Percentiles rank a stretch among this genome's conserved stretches.
phyloP scores from a whole-genome alignment of 2,113 vertebrate species.

The Stigmatopora nigra region DNA sequence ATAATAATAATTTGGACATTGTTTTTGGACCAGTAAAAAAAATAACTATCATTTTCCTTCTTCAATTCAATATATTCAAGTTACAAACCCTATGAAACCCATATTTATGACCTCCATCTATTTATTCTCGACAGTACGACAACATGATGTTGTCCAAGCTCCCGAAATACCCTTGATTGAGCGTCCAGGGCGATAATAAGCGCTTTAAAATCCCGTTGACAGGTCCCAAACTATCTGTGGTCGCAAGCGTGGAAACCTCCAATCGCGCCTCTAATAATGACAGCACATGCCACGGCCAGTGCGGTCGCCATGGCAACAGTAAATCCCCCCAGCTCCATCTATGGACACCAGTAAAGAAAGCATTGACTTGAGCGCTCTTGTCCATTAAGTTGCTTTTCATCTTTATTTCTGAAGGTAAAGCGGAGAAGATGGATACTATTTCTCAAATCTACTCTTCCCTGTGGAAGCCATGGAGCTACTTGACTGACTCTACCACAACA shows the following conservation, averaged over 20 bases:
- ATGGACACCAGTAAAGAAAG: conserved; percentile 28
- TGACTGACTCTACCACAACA: conserved; percentile 39
- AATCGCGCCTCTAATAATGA: conserved; percentile 19
- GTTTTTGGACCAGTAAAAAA: too few species aligned
- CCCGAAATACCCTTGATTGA: not conserved
- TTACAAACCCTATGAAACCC: too few species aligned
- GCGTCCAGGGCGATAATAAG: not conserved
- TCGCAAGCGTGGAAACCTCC: conserved; percentile 1
- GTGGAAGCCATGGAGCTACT: conserved; percentile 70
- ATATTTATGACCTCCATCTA: too few species aligned
- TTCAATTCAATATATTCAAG: too few species aligned
- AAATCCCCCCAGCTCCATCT: conserved; percentile 22
- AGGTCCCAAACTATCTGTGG: conserved; percentile 7
- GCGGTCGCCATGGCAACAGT: conserved; percentile 52
- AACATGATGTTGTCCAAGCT: not conserved
- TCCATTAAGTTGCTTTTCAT: not conserved
- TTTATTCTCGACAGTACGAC: too few species aligned
- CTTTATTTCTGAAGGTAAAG: conserved; percentile 44
- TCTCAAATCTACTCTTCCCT: conserved; percentile 63
- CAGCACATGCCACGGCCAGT: conserved; percentile 35
- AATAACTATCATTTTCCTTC: too few species aligned
- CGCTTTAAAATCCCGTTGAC: not conserved
- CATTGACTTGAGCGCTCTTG: not conserved
- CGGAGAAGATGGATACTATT: conserved; percentile 40
- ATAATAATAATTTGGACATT: too few species aligned